Base-by-base conservation (phyloP, 2,888 invertebrate species). In the Lottia scabra region DNA sequence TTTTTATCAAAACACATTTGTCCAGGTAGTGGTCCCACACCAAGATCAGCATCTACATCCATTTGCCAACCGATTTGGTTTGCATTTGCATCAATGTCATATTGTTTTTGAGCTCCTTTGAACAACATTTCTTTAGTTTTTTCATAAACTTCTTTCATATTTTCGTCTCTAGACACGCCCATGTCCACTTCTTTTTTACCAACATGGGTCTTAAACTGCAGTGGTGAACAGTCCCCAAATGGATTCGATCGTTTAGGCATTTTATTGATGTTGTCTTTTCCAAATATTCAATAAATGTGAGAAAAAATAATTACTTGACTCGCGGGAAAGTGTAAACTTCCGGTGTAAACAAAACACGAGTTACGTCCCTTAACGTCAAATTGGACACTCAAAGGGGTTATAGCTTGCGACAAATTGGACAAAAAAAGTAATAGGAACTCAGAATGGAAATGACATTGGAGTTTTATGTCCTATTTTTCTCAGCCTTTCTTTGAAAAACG, bases 241-340 rank as follows among this genome's bases (percentile, higher is more conserved):
- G 86, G 86, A 76, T 86, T 85, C 6, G 74, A 76, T 71, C 87
- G 75, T 66, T 87, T 87, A 0, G 87, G 84, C 87, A 87, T 87
- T 23, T 56, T 56, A 6, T 38, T 38, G 5, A 2, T 38, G 38
- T 38, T 38, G 38, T 8, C 38, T 4, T 38, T 38, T 10, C 10
- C 38, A 38, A 38, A 6, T 5, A 38, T 30, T 5, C 0, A 38
- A 38, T 38, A 5, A 38, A 8, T 38, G 38, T 38, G 38, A 38
- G 38, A 38, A 38, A n/a, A 38, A 38, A 10, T 38, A 38, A 38
- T 38, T 38, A 38, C 5, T 38, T 38, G 5, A 38, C 38, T 38
- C 38, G 38, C 38, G 38, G 38, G 38, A 38, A 38, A 38, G 10
- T 38, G 38, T 38, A 38, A 38, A 38, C 38, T 38, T 38, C 38